Evolutionary conservation across 2,113 vertebrate genomes (phyloP).

Genomic region (Gadus macrocephalus): DNA sequence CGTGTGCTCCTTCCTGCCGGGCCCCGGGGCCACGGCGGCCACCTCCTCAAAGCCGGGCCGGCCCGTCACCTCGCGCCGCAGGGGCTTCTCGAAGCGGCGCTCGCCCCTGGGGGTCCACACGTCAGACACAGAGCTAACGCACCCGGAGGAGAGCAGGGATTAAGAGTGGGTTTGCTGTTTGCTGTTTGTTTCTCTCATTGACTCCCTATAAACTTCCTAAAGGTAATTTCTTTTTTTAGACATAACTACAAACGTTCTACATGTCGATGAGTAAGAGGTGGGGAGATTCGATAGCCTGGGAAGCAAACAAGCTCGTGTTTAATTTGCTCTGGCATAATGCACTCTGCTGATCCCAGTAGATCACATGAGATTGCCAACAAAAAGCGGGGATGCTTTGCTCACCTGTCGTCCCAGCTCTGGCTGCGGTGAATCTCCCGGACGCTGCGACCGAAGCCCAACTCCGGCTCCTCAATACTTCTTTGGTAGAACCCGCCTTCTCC

Average conservation of each 20-base stretch:
- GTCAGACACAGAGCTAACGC: too few species aligned
- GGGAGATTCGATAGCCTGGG: too few species aligned
- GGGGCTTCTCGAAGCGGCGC: conserved; percentile 84
- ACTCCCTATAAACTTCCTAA: too few species aligned
- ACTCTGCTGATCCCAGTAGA: neutral
- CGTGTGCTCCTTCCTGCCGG: conserved; percentile 80
- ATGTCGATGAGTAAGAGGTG: too few species aligned
- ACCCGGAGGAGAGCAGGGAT: too few species aligned
- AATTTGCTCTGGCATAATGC: too few species aligned
- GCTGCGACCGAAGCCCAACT: conserved; percentile 79
- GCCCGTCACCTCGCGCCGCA: conserved; percentile 76
- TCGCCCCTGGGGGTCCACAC: conserved; percentile 72
- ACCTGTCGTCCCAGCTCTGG: conserved; percentile 94
- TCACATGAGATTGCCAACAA: too few species aligned
- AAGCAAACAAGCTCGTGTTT: too few species aligned
- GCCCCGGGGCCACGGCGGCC: conserved; percentile 40
- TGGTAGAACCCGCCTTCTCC: conserved; percentile 91
- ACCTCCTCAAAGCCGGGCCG: conserved; percentile 84
- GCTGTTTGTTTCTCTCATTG: too few species aligned
- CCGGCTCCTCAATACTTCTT: conserved; percentile 86
- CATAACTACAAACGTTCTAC: too few species aligned
- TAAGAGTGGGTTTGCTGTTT: too few species aligned
- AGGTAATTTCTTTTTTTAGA: too few species aligned
- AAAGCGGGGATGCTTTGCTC: neutral
- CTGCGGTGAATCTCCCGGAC: conserved; percentile 86